Percentiles rank a stretch among this genome's conserved stretches.
phyloP scores from a whole-genome alignment of 2,888 invertebrate species.

The Oegoconia quadripuncta region DNA sequence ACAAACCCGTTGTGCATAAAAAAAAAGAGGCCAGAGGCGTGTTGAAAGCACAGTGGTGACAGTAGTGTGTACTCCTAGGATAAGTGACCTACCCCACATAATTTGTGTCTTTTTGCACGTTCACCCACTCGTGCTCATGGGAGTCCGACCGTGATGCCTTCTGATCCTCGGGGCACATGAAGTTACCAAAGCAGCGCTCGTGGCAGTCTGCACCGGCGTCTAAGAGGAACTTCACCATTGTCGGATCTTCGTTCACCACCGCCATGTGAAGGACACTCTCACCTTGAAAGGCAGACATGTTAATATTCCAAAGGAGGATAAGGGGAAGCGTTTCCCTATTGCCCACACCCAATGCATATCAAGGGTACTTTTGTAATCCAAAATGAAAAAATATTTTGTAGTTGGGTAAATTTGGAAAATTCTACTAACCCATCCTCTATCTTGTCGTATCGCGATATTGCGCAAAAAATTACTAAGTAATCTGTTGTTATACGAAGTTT shows the following conservation, averaged over 20 bases:
- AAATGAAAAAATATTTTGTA: too few relatives aligned
- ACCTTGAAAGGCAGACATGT: constrained; percentile 67
- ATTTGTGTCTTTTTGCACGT: constrained; percentile 88
- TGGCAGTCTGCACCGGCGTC: constrained; percentile 95
- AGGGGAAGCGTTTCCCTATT: too few relatives aligned
- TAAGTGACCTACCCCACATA: constrained; percentile 85
- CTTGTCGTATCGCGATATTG: too few relatives aligned
- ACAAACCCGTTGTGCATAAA: too few relatives aligned
- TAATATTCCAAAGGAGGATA: too few relatives aligned
- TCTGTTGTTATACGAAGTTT: too few relatives aligned
- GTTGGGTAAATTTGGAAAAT: too few relatives aligned
- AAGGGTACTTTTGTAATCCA: too few relatives aligned
- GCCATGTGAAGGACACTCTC: constrained; percentile 98
- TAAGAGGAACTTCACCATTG: constrained; percentile 96
- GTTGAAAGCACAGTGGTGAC: background rate
- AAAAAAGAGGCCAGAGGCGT: too few relatives aligned
- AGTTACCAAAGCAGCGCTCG: constrained; percentile 96
- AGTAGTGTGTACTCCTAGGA: background rate
- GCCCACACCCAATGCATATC: too few relatives aligned
- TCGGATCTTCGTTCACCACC: constrained; percentile 98
- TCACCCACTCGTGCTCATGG: constrained; percentile 94
- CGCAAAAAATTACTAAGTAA: too few relatives aligned
- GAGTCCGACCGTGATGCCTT: constrained; percentile 93
- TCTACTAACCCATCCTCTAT: too few relatives aligned
- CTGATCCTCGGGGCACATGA: constrained; percentile 99